Evolutionary conservation across 1,140 invertebrate species (phyloP).

Genomic region (Trichogramma pretiosum): DNA sequence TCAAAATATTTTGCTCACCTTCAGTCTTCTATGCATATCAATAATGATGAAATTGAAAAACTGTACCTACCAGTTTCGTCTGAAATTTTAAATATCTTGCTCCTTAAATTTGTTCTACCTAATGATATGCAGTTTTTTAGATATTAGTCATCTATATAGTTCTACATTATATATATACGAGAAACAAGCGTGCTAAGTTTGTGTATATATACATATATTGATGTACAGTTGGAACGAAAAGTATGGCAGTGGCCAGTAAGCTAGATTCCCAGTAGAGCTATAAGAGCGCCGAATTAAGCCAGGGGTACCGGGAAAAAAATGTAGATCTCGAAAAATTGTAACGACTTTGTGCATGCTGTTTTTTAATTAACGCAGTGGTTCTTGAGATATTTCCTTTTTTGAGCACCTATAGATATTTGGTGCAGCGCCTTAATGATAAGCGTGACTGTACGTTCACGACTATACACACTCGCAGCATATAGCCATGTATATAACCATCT

Average conservation of each 20-base stretch:
- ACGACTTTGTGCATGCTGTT: constrained; percentile 38
- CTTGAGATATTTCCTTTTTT: constrained; percentile 23
- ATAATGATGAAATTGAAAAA: too few relatives aligned
- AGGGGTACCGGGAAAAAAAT: constrained; percentile 36
- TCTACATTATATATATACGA: too few relatives aligned
- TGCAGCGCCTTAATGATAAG: background rate
- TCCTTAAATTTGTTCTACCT: too few relatives aligned
- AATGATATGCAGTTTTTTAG: too few relatives aligned
- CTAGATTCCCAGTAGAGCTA: constrained; percentile 16
- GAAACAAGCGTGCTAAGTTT: too few relatives aligned
- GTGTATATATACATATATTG: too few relatives aligned
- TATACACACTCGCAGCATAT: background rate
- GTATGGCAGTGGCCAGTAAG: too few relatives aligned
- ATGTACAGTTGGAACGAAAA: constrained; percentile 28
- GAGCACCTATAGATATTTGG: background rate
- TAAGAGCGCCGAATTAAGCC: constrained; percentile 26
- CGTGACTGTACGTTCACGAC: background rate
- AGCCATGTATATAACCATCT: constrained; percentile 6
- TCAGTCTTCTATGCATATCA: too few relatives aligned
- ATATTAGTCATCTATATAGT: too few relatives aligned
- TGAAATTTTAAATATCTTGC: too few relatives aligned
- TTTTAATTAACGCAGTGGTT: background rate
- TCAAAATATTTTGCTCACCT: too few relatives aligned
- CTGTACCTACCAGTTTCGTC: too few relatives aligned
- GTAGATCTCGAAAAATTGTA: constrained; percentile 33